Evolutionary conservation across 1,140 invertebrate genomes (phyloP).

Genomic region (Trichonephila clavata): DNA sequence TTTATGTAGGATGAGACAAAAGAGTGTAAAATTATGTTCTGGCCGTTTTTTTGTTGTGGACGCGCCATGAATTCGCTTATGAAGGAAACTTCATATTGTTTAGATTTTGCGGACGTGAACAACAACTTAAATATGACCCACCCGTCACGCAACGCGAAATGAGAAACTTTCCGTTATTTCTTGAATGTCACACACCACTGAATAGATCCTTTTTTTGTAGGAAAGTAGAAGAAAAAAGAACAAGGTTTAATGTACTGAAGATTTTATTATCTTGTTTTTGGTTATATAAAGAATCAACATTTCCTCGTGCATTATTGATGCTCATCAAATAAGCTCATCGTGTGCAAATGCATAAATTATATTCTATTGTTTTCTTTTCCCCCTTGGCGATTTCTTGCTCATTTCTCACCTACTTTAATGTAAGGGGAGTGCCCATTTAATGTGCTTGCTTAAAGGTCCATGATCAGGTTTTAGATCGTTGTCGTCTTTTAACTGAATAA

Average conservation of each 20-base stretch:
- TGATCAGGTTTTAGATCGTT: neutral
- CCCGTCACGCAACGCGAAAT: slow-evolving; percentile 25
- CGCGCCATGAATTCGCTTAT: slow-evolving; percentile 36
- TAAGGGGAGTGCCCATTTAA: slow-evolving; percentile 2
- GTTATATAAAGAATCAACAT: slow-evolving; percentile 51
- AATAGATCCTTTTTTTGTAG: slow-evolving; percentile 3
- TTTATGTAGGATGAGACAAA: slow-evolving; percentile 35
- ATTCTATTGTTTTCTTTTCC: slow-evolving; percentile 28
- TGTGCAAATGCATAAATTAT: slow-evolving; percentile 30
- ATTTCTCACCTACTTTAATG: slow-evolving; percentile 53
- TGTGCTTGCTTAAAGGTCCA: neutral
- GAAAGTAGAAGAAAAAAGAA: slow-evolving; percentile 20
- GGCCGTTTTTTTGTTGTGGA: slow-evolving; percentile 22
- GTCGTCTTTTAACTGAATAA: neutral
- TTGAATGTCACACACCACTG: slow-evolving; percentile 67
- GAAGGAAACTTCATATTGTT: slow-evolving; percentile 56
- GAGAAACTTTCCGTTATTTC: slow-evolving; percentile 29
- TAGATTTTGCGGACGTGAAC: slow-evolving; percentile 37
- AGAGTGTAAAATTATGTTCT: neutral
- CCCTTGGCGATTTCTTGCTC: slow-evolving; percentile 7
- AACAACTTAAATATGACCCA: slow-evolving; percentile 11
- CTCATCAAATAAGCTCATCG: slow-evolving; percentile 60
- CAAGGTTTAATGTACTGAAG: slow-evolving; percentile 34
- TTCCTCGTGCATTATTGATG: slow-evolving; percentile 44
- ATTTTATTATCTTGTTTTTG: slow-evolving; percentile 51